Conservation (phyloP, 2,113 vertebrate species). For the Siniperca chuatsi region DNA sequence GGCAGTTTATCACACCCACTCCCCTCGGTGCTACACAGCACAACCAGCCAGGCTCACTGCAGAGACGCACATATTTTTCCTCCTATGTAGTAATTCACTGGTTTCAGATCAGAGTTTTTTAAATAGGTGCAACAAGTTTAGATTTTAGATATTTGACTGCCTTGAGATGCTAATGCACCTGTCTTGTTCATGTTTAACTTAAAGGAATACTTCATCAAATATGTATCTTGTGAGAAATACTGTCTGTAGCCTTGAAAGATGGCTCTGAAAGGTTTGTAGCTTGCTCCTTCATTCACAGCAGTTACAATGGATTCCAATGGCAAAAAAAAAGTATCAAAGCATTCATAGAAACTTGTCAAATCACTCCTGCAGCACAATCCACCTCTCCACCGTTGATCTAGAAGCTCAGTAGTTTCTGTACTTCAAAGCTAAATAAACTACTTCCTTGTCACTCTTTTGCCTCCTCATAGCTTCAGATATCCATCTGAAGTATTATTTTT, state of each 20-base stretch:
- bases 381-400: background rate
- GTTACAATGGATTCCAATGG: background rate
- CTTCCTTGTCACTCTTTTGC: background rate
- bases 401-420: background rate
- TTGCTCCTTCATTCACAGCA: background rate
- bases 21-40: slow-evolving; percentile 35
- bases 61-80: slow-evolving; percentile 9
- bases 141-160: background rate
- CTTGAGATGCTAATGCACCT: background rate
- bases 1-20: slow-evolving; percentile 69
- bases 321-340: background rate
- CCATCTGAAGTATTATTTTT: background rate
- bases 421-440: background rate
- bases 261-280: background rate
- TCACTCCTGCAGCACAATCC: background rate
- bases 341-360: background rate
- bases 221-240: background rate
- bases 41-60: slow-evolving; percentile 30
- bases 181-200: background rate
- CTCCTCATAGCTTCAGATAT: background rate
- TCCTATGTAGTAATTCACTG: slow-evolving; percentile 5
- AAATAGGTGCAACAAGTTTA: slow-evolving; percentile 21
- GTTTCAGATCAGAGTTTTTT: slow-evolving; percentile 29
- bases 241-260: background rate
- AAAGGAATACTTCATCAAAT: background rate